These are phyloP conservation scores for Sarcophaga rosellei DNA, from an alignment of 2,888 invertebrate species.

Conservation along the genomic window DNA sequence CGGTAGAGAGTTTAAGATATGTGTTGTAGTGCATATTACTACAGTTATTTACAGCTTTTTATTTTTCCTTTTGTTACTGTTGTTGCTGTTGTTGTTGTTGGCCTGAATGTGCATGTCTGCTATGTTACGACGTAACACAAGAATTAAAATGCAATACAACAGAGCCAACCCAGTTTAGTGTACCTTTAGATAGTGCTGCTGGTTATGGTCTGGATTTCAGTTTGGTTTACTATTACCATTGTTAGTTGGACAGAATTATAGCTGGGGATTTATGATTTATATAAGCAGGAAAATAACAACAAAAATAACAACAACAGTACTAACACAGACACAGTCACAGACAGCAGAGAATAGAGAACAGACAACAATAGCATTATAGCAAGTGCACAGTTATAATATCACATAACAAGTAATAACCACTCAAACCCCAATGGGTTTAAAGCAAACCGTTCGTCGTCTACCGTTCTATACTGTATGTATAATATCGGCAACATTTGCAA, in stretches of 20 bases:
- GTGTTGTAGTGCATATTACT: background rate
- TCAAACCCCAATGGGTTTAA: background rate
- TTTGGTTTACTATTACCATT: constrained; percentile 29
- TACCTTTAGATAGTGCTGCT: constrained; percentile 18
- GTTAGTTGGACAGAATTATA: constrained; percentile 45
- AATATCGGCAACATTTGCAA: constrained; percentile 26
- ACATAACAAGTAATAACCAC: background rate
- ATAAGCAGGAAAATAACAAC: constrained; percentile 42
- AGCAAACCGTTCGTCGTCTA: background rate
- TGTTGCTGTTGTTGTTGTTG: background rate
- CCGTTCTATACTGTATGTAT: background rate
- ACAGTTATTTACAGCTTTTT: constrained; percentile 5
- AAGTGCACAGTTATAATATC: background rate
- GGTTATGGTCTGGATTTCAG: constrained; percentile 39
- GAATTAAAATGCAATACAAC: background rate
- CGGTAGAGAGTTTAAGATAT: background rate
- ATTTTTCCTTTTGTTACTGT: background rate
- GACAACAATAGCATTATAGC: background rate
- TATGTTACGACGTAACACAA: background rate
- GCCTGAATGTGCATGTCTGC: background rate
- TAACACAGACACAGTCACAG: constrained; percentile 24
- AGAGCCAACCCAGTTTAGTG: constrained; percentile 5
- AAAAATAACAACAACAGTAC: constrained; percentile 40
- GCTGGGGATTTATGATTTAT: constrained; percentile 63
- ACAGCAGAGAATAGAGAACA: no score